These are phyloP conservation scores for Delphinapterus leucas DNA, from an alignment of 2,113 vertebrate species.

Conservation along the genomic window DNA sequence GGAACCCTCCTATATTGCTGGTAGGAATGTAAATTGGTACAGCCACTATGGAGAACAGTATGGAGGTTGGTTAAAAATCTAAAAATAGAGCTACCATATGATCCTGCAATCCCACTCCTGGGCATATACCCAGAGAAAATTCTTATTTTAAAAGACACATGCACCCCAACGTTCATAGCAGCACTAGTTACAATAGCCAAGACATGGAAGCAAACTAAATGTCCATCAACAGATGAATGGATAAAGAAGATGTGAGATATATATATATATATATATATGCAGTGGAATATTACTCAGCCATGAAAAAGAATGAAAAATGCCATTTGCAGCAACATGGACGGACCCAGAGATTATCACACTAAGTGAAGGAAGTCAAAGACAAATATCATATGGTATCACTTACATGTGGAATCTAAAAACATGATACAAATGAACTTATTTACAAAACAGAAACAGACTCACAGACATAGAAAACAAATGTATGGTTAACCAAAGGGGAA, in stretches of 20 bases:
- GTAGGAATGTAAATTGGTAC: not conserved
- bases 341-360: not conserved
- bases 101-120: not conserved
- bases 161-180: not conserved
- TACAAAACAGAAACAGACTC: not conserved
- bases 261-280: rapidly evolving
- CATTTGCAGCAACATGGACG: not conserved
- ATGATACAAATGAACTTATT: not conserved
- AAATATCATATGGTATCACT: not conserved
- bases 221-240: too few species aligned
- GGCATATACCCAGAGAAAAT: not conserved
- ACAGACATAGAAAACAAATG: not conserved
- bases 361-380: not conserved
- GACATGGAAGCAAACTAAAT: not conserved
- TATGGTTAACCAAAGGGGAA: not conserved
- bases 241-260: not conserved
- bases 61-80: not conserved
- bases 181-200: not conserved
- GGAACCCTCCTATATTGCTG: not conserved
- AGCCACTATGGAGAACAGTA: not conserved
- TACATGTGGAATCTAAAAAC: not conserved
- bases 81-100: not conserved
- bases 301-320: not conserved
- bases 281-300: not conserved
- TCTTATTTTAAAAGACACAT: not conserved